Percentiles rank a stretch among this genome's conserved stretches.
phyloP scores from a whole-genome alignment of 2,888 invertebrate species.

The Sinopyrophorus schimmeli region DNA sequence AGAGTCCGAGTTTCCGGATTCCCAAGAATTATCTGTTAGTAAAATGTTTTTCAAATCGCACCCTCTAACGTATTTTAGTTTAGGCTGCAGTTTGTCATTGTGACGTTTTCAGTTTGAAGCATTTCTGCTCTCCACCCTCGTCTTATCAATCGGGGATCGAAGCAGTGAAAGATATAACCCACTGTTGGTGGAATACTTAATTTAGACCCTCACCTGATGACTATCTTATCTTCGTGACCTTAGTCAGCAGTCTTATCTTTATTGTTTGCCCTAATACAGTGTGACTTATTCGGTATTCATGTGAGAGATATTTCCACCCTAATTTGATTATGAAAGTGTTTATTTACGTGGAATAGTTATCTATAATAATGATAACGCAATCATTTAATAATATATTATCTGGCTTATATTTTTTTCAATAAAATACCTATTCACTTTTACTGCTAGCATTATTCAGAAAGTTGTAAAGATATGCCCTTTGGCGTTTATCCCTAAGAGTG shows the following conservation, averaged over 20 bases:
- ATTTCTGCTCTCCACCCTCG: not conserved
- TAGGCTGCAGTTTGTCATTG: conserved; percentile 15
- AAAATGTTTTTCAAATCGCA: conserved; percentile 18
- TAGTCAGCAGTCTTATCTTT: conserved; percentile 19
- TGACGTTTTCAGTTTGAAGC: conserved; percentile 13
- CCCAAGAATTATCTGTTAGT: conserved; percentile 24
- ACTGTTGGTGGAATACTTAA: conserved; percentile 19
- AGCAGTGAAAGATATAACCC: conserved; percentile 2
- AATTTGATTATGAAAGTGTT: conserved; percentile 5
- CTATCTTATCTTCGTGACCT: conserved; percentile 21
- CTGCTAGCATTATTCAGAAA: no score
- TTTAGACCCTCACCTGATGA: conserved; percentile 22
- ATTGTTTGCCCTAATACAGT: conserved; percentile 18
- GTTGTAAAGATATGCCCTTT: no score
- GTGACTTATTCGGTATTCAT: conserved; percentile 21
- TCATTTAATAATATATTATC: no score
- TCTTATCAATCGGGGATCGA: conserved; percentile 9
- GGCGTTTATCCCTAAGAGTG: no score
- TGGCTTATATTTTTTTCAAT: no score
- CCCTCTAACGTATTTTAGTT: conserved; percentile 27
- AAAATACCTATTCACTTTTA: no score
- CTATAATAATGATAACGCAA: no score
- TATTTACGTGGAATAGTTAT: no score
- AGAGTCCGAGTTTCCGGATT: conserved; percentile 17
- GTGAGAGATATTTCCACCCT: conserved; percentile 3